phyloP scores from a whole-genome alignment of 2,113 vertebrate species.

The Grammomys surdaster region DNA sequence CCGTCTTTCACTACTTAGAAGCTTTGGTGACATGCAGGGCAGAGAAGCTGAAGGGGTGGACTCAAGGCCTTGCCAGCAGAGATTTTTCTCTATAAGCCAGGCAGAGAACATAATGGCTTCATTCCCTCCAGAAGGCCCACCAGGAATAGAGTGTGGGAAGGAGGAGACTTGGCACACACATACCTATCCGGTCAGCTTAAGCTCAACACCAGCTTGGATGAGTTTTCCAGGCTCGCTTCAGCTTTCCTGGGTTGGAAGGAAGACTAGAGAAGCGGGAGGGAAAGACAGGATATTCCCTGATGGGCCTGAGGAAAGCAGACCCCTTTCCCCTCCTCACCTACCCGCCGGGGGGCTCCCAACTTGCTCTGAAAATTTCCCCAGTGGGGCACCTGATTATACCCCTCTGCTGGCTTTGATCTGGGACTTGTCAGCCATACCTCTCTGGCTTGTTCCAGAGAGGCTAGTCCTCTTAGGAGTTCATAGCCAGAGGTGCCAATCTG shows the following conservation, averaged over 20 bases:
- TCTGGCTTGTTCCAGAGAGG: neutral
- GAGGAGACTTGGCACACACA: neutral
- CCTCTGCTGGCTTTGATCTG: neutral
- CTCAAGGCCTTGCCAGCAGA: neutral
- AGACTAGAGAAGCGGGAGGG: neutral
- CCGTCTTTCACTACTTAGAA: neutral
- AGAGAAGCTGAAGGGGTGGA: neutral
- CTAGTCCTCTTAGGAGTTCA: neutral
- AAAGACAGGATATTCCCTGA: neutral
- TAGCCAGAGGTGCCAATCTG: neutral
- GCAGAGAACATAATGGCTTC: neutral
- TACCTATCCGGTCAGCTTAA: neutral
- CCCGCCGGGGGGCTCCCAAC: neutral
- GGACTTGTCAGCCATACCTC: neutral
- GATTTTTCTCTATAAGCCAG: neutral
- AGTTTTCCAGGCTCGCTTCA: neutral
- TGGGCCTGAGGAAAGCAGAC: accelerated
- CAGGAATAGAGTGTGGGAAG: neutral
- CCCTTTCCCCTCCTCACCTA: neutral
- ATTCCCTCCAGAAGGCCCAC: neutral
- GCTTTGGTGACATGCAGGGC: neutral
- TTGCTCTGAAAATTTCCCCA: neutral
- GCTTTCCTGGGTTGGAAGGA: neutral
- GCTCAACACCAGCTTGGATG: slow-evolving; percentile 4
- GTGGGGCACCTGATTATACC: accelerated